Evolutionary conservation across 2,797 vertebrate genomes (phyloP), one percentile per base, ranked within the genome.

Genomic region (Acanthopagrus latus): DNA sequence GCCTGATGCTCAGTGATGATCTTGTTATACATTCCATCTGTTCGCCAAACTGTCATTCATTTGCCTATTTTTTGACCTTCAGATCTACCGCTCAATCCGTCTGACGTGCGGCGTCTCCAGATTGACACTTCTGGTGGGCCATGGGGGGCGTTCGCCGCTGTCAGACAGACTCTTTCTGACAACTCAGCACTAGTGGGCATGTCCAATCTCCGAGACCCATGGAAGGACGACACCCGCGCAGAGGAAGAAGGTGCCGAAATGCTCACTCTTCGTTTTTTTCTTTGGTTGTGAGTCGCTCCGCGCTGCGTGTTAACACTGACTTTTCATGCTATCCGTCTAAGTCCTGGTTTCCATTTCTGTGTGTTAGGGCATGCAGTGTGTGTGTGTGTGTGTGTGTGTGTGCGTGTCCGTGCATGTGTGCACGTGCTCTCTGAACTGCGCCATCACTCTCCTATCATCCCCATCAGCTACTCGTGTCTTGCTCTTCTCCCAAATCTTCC

Each of bases 21-120:
- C 47, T 41, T 67, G 71, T 80, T 71, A 67, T 83, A 50, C 71
- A 25, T 78, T 79, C 70, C 64, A 78, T 89, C 84, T 83, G 71
- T 77, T 86, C 64, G 43, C 71, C 67, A 82, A 84, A 78, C 84
- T 83, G 79, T 87, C 84, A 79, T 82, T 90, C 74, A 89, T 86
- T 86, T 90, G 84, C 78, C 81, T 92, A 81, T 90, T 93, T 92
- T 91, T 92, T 89, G 81, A 93, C 92, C 91, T 92, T 92, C 91
- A 85, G 43, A 81, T 92, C 71, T 74, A 86, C 89, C 86, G 76
- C 75, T 77, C 52, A 17, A 64, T 85, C 47, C 64, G 46, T 55
- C 64, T 81, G 84, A 84, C 87, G 76, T 71, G 6, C 69, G 71
- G 76, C 52, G 25, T 87, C 86, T 89, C 83, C 65, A 78, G 88